phyloP scores from a whole-genome alignment of 2,797 vertebrate species.

The Sphenopsis melanotis region DNA sequence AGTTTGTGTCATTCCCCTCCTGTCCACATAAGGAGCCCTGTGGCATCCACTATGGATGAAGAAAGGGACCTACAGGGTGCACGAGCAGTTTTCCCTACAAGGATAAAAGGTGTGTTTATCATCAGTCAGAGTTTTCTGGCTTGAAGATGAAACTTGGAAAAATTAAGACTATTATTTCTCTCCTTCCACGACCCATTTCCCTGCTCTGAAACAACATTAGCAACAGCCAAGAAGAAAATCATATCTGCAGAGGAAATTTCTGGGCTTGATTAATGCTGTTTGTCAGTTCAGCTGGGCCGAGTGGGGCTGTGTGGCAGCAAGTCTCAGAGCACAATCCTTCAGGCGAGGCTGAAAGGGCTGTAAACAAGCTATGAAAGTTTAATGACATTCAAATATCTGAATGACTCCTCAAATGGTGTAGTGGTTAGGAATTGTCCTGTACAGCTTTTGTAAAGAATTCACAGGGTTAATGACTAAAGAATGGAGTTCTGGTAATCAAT shows the following conservation, averaged over 20 bases:
- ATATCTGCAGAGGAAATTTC: slow-evolving; percentile 30
- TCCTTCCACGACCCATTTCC: not conserved
- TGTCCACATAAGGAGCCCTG: not conserved
- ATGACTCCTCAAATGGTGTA: slow-evolving; percentile 36
- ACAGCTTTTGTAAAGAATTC: slow-evolving; percentile 73
- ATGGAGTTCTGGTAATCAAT: slow-evolving; percentile 84
- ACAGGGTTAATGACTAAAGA: slow-evolving; percentile 83
- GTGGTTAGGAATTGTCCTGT: slow-evolving; percentile 54
- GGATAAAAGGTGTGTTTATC: not conserved
- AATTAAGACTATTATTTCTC: not conserved
- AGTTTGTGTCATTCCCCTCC: not conserved
- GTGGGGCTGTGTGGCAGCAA: not conserved
- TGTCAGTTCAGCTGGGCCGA: slow-evolving; percentile 28
- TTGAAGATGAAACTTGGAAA: not conserved
- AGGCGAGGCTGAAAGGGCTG: slow-evolving; percentile 34
- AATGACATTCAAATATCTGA: slow-evolving; percentile 66
- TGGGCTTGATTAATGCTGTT: slow-evolving; percentile 32
- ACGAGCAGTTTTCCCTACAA: fast-evolving
- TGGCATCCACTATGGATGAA: fast-evolving
- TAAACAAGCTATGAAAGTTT: slow-evolving; percentile 63
- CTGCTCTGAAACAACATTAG: not conserved
- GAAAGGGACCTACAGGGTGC: not conserved
- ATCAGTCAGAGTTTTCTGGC: not conserved
- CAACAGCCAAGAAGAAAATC: not conserved
- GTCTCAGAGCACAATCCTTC: not conserved